Evolutionary conservation across 2,888 invertebrate species (phyloP), one percentile per base, ranked within the genome.

Genomic region (Drosophila falleni): DNA sequence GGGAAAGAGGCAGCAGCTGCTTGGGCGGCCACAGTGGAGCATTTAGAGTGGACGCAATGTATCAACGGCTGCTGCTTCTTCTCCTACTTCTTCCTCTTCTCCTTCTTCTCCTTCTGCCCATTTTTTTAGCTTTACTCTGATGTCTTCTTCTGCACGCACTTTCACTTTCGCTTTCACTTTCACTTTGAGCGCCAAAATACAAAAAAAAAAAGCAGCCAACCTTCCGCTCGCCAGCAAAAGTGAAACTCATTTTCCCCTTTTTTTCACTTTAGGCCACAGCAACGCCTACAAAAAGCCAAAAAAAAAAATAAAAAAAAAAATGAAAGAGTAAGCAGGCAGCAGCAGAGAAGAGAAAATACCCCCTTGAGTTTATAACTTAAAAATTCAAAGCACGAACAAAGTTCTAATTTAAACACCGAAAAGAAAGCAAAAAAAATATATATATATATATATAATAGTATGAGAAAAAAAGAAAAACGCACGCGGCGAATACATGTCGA

Each of bases 371-470:
- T 84, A 86, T 87, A 89, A 91, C 90, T 92, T 92, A 91, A 92
- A 92, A 92, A 91, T 91, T 92, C 91, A 92, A 91, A 91, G 90
- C 91, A 91, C 91, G 92, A 90, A 91, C 88, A 91, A 92, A 91
- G 91, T 92, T 92, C 92, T 92, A 91, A 91, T 91, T 91, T 91
- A 92, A 91, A 92, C 90, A 89, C 85, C 81, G 70, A 78, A 61
- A 68, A 68, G 70, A 71, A 49, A 66, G 49, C 51, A 59, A 51
- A 74, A 44, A 50, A 41, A 64, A 39, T 6, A 29, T 29, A 29
- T 29, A 29, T 29, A 29, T 29, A 29, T 29, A 29, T 29, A 29
- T 29, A 8, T 29, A 29, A 29, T 29, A 29, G 4, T 29, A 29
- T 29, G 29, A 29, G 29, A 53, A 47, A 33, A 19, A n/a, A 56